phyloP scores from a whole-genome alignment of 2,888 invertebrate species.

The Arge pagana region DNA sequence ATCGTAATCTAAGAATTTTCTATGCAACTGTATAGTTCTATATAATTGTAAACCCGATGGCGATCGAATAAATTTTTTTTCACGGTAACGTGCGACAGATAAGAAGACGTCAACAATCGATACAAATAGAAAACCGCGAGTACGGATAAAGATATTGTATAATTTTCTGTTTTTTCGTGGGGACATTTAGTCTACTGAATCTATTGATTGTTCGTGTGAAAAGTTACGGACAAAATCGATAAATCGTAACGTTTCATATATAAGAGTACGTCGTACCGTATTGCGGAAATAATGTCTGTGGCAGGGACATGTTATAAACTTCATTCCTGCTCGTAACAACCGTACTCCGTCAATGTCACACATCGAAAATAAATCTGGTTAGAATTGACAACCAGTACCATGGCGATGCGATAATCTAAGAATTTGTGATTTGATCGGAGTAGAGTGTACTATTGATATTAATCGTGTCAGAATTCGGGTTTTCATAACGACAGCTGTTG shows the following conservation, averaged over 20 bases:
- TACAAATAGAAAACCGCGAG: too few species aligned
- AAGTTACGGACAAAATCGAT: too few species aligned
- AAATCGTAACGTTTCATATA: not conserved
- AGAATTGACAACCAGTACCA: slow-evolving; percentile 44
- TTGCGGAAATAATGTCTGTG: slow-evolving; percentile 15
- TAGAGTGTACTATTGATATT: slow-evolving; percentile 37
- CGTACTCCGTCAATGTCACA: slow-evolving; percentile 39
- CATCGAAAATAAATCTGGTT: slow-evolving; percentile 45
- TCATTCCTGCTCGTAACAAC: not conserved
- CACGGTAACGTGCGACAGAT: too few species aligned
- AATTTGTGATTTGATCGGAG: slow-evolving; percentile 42
- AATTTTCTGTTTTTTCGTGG: too few species aligned
- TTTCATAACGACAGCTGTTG: slow-evolving; percentile 23
- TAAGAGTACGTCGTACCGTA: not conserved
- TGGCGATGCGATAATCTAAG: slow-evolving; percentile 34
- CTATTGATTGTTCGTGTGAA: too few species aligned
- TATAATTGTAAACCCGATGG: too few species aligned
- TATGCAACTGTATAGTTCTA: too few species aligned
- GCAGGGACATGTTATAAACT: slow-evolving; percentile 23
- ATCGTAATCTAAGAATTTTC: too few species aligned
- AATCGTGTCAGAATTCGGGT: slow-evolving; percentile 45
- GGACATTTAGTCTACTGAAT: too few species aligned
- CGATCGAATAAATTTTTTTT: too few species aligned
- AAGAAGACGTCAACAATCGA: too few species aligned
- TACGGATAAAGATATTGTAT: too few species aligned